These are phyloP conservation scores for Herminia tarsipennalis DNA, from an alignment of 2,888 invertebrate species.

Conservation along the genomic window DNA sequence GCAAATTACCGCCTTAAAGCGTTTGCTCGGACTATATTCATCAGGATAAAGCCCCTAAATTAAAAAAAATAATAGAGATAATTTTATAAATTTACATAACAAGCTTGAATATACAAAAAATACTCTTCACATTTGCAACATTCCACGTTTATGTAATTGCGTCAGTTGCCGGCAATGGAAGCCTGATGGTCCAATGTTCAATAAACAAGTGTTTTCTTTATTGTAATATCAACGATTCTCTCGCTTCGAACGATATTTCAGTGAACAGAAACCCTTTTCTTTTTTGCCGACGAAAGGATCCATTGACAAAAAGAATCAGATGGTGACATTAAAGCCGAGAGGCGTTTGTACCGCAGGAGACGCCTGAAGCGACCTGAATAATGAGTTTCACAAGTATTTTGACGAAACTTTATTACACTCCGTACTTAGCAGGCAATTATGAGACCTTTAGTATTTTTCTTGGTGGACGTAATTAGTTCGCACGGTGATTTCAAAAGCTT, in stretches of 20 bases:
- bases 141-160: conserved; percentile 35
- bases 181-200: conserved; percentile 40
- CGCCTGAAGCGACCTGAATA: conserved; percentile 52
- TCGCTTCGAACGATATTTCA: conserved; percentile 32
- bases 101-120: conserved; percentile 47
- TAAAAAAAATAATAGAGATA: conserved; percentile 51
- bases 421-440: conserved; percentile 60
- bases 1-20: conserved; percentile 73
- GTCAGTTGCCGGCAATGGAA: conserved; percentile 26
- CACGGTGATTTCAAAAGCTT: conserved; percentile 40
- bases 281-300: conserved; percentile 24
- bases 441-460: conserved; percentile 55
- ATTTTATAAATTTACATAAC: conserved; percentile 56
- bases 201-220: conserved; percentile 45
- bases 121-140: conserved; percentile 14
- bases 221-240: conserved; percentile 30
- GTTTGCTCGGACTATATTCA: conserved; percentile 63
- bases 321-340: conserved; percentile 49
- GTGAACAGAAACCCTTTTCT: conserved; percentile 33
- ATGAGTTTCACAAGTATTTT: conserved; percentile 65
- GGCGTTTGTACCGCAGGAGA: conserved; percentile 42
- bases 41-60: conserved; percentile 62
- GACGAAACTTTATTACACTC: conserved; percentile 58
- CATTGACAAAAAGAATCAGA: conserved; percentile 50
- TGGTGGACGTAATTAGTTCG: conserved; percentile 51